Evolutionary conservation across 2,888 invertebrate species (phyloP), one percentile per base, ranked within the genome.

Genomic region (Ophraella communa): DNA sequence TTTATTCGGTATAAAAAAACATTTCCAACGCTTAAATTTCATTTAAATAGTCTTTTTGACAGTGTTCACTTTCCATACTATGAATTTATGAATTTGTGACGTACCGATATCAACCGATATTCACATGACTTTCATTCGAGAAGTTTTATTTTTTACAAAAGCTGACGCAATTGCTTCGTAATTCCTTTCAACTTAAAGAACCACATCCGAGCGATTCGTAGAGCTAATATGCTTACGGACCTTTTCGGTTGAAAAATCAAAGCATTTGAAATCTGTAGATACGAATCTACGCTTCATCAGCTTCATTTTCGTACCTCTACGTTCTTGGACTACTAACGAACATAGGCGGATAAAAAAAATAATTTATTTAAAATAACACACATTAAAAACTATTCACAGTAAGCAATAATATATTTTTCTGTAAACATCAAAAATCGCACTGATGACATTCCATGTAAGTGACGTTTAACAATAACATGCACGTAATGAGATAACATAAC

Each of bases 171-270:
- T 53, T 54, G 45, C 54, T 58, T 56, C n/a, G 24, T 17, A 35
- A 51, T 42, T 56, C 56, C 21, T 52, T 53, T 53, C 33, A 18
- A 23, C 44, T 33, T 53, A 45, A 17, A 27, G 45, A 53, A 54
- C 53, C 54, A 61, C 27, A 35, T 30, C 54, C 23, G 23, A 54
- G 35, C 35, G 49, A 59, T 47, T 49, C 55, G 55, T 47, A 39
- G 11, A 35, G 30, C 58, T 51, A 58, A 51, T 58, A 58, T 54
- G 55, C 54, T 59, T 59, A 45, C 14, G 49, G 39, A 55, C 54
- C 14, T 58, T 65, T 52, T 63, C 61, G 61, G 61, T 52, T 63
- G 65, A 65, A 65, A 68, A 65, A 68, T 68, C 65, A 68, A 65
- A 68, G 68, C 63, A 30, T 54, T 49, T 42, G 39, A 58, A 65